Conservation (phyloP, 2,113 vertebrate species). For the Ciconia maguari region DNA sequence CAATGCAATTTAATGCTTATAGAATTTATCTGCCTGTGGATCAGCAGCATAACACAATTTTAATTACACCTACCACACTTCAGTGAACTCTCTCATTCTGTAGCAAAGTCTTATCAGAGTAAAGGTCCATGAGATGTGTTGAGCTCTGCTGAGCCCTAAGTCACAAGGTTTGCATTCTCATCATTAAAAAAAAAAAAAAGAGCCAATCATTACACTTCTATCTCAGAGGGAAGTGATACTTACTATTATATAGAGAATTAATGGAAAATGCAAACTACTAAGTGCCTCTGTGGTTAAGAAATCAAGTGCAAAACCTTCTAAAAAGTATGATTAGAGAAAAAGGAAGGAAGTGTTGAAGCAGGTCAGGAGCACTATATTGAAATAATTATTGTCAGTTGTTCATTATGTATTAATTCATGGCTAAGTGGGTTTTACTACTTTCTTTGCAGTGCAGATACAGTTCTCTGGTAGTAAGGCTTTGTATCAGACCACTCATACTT, state of each 20-base stretch:
- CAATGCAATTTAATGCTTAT: conserved; percentile 60
- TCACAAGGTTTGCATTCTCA: conserved; percentile 28
- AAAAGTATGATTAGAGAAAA: not conserved
- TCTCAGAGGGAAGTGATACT: not conserved
- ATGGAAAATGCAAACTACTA: conserved; percentile 16
- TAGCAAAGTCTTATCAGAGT: conserved; percentile 34
- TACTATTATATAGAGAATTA: conserved; percentile 30
- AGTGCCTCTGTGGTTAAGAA: conserved; percentile 19
- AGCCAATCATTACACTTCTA: conserved; percentile 5
- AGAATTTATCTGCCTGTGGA: conserved; percentile 71
- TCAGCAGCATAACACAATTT: conserved; percentile 65
- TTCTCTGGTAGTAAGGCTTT: not conserved
- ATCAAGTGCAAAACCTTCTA: conserved; percentile 18
- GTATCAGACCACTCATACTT: not conserved
- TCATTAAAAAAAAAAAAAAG: not conserved
- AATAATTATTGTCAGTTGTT: conserved; percentile 37
- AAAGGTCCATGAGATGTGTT: conserved; percentile 19
- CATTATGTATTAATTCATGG: conserved; percentile 34
- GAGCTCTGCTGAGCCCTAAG: conserved; percentile 50
- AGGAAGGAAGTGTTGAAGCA: conserved; percentile 35
- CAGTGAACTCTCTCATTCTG: conserved; percentile 35
- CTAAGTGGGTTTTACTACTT: conserved; percentile 44
- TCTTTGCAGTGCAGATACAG: not conserved
- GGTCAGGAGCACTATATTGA: conserved; percentile 9
- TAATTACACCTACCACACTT: conserved; percentile 72